A percentile compares a stretch with the other conserved stretches of the same genome.
Conservation (phyloP, 2,797 vertebrate species). For the Hephaestus fuliginosus region DNA sequence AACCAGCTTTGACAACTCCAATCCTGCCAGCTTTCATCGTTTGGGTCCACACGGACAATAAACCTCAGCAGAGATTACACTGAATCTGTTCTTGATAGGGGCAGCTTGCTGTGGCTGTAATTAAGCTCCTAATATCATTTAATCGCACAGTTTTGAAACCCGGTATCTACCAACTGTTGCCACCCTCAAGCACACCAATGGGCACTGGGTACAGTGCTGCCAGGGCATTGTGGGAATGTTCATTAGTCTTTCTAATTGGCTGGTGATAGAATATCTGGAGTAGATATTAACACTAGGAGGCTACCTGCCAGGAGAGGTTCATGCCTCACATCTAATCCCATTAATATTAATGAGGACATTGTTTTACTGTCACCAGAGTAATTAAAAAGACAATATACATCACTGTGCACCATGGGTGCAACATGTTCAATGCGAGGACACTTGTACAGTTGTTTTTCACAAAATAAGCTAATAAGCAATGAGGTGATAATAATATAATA, state of each 20-base stretch:
- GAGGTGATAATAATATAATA: background rate
- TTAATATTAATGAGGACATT: constrained; percentile 55
- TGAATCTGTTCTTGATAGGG: constrained; percentile 61
- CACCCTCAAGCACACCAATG: constrained; percentile 26
- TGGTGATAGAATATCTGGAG: constrained; percentile 53
- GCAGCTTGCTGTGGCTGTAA: constrained; percentile 49
- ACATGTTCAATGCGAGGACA: background rate
- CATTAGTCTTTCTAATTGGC: constrained; percentile 71
- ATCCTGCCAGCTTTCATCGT: constrained; percentile 59
- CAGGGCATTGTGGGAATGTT: constrained; percentile 49
- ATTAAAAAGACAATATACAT: constrained; percentile 44
- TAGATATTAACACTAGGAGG: constrained; percentile 45
- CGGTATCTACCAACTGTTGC: background rate
- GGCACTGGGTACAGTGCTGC: background rate
- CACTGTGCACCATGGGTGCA: background rate
- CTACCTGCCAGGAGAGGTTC: constrained; percentile 44
- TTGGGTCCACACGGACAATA: constrained; percentile 54
- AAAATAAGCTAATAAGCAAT: background rate
- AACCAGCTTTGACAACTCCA: constrained; percentile 77
- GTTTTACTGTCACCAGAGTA: constrained; percentile 24
- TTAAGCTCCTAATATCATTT: constrained; percentile 68
- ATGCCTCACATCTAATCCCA: constrained; percentile 38
- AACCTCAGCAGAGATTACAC: constrained; percentile 53
- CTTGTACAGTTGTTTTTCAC: background rate
- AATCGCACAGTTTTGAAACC: constrained; percentile 60